These are phyloP conservation scores for Phenganax stokvisi DNA, from an alignment of 92 coral and sea anemone genomes.

Conservation along the genomic window DNA sequence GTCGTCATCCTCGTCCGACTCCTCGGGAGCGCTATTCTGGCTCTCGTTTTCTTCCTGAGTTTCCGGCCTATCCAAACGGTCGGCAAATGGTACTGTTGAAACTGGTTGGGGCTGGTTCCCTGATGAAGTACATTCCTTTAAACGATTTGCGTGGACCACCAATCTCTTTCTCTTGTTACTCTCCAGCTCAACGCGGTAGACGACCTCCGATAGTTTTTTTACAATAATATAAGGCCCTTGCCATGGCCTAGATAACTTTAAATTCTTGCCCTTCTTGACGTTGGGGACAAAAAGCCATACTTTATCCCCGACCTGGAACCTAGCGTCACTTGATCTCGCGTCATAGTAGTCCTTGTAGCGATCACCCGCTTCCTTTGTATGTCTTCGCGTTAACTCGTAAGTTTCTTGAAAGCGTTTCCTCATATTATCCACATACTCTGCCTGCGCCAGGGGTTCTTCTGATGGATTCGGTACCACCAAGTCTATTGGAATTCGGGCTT, in stretches of 20 bases:
- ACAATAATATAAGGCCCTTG: conserved; percentile 13
- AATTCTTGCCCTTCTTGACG: conserved; percentile 15
- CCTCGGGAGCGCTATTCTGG: too few species aligned
- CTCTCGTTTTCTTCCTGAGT: too few species aligned
- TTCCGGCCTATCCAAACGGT: too few species aligned
- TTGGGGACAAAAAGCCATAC: conserved; percentile 29
- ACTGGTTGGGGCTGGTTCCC: too few species aligned
- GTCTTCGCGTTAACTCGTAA: neutral
- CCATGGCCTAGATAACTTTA: conserved; percentile 1
- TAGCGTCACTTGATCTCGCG: neutral
- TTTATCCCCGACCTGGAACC: neutral
- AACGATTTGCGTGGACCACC: conserved; percentile 18
- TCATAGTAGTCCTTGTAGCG: conserved; percentile 27
- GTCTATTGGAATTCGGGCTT: neutral
- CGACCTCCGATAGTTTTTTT: neutral
- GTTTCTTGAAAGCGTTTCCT: conserved; percentile 14
- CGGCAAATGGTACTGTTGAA: too few species aligned
- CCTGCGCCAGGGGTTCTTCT: neutral
- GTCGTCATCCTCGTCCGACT: too few species aligned
- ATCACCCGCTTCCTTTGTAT: neutral
- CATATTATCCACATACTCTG: neutral
- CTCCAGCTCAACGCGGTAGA: conserved; percentile 8
- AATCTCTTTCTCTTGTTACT: conserved; percentile 9
- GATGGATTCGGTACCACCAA: neutral
- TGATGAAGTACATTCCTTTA: neutral